Evolutionary conservation across 2,113 vertebrate species (phyloP).

Genomic region (Bostrychus sinensis): DNA sequence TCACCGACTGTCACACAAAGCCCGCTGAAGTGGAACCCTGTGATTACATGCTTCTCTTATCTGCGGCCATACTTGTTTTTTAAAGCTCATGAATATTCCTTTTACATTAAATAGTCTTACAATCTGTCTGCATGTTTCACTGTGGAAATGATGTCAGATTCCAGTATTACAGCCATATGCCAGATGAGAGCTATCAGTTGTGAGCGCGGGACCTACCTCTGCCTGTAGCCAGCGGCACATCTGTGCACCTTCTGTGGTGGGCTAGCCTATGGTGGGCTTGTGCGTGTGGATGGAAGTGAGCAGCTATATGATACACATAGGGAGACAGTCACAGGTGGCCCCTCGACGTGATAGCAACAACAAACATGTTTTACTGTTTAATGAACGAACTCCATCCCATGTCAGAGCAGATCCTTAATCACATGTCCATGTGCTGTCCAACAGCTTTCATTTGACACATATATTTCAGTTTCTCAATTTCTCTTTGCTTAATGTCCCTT

Average conservation of each 20-base stretch:
- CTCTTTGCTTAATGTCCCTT: no score
- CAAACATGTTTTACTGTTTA: conserved; percentile 26
- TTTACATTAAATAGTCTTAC: conserved; percentile 27
- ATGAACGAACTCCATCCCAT: conserved; percentile 28
- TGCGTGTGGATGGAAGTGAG: conserved; percentile 25
- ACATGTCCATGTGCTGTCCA: neutral
- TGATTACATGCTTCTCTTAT: conserved; percentile 67
- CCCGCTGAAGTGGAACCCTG: conserved; percentile 61
- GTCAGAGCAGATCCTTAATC: conserved; percentile 8
- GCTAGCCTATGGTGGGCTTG: conserved; percentile 57
- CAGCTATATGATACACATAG: conserved; percentile 21
- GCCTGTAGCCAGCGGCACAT: conserved; percentile 74
- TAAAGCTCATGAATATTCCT: conserved; percentile 58
- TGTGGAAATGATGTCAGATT: conserved; percentile 78
- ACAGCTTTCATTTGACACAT: neutral
- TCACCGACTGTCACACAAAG: conserved; percentile 66
- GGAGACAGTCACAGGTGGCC: conserved; percentile 39
- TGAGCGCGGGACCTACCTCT: conserved; percentile 72
- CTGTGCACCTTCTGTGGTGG: conserved; percentile 80
- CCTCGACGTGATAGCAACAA: conserved; percentile 35
- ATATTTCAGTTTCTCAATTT: no score
- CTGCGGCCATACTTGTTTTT: conserved; percentile 33
- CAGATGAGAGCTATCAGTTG: conserved; percentile 69
- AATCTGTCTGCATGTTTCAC: conserved; percentile 60
- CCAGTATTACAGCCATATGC: conserved; percentile 75